Conservation (phyloP, 2,888 invertebrate genomes). For the Axea sp. region DNA sequence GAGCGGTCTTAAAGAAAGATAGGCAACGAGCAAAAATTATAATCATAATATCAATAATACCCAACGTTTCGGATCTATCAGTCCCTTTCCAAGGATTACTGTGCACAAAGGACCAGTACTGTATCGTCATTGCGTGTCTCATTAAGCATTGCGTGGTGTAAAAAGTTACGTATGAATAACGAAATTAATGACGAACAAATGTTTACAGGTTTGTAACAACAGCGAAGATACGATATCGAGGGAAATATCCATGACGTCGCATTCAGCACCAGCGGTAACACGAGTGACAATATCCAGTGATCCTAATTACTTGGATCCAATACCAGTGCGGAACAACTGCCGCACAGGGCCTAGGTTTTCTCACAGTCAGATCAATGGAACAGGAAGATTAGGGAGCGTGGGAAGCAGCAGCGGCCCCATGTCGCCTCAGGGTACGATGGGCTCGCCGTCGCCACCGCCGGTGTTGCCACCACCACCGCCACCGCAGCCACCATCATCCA, state of each 20-base stretch:
- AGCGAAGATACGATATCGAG: conserved; percentile 76
- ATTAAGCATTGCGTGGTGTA: no score
- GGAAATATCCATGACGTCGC: conserved; percentile 74
- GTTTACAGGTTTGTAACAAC: conserved; percentile 74
- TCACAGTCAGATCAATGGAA: conserved; percentile 74
- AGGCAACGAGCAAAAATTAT: no score
- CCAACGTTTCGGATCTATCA: no score
- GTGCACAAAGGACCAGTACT: no score
- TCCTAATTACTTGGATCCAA: conserved; percentile 81
- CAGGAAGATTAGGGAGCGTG: conserved; percentile 75
- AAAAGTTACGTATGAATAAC: no score
- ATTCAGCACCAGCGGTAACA: conserved; percentile 78
- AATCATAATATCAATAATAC: no score
- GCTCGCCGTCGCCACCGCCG: conserved; percentile 78
- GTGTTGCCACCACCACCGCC: conserved; percentile 71
- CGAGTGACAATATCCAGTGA: conserved; percentile 78
- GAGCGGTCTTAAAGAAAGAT: no score
- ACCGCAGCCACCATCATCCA: conserved; percentile 66
- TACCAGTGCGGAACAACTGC: conserved; percentile 72
- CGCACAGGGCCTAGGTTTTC: conserved; percentile 69
- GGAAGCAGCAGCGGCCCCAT: conserved; percentile 79
- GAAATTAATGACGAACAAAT: no score
- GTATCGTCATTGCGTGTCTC: no score
- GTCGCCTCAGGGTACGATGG: conserved; percentile 78
- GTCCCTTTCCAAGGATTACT: no score